Base-by-base conservation (phyloP, 2,888 invertebrate genomes). In the Osmoderma eremita region DNA sequence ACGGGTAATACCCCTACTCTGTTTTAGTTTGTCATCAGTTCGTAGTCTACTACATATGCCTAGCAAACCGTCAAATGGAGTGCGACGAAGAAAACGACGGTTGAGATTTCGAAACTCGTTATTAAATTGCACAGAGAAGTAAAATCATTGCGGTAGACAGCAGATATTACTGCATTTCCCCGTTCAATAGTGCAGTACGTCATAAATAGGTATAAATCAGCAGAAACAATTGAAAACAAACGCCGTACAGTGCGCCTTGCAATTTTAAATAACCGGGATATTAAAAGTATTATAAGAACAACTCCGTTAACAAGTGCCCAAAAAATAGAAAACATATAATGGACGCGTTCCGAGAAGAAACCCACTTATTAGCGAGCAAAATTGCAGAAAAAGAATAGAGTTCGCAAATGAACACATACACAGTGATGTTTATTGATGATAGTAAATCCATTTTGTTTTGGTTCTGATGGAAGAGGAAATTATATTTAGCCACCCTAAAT, bases 121-220 rank as follows among this genome's bases (percentile, higher is more conserved):
- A 10, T 22, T 49, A 49, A 49, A 49, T 12, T 49, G 22, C 49
- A 49, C n/a, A 49, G 12, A 49, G 49, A 49, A 49, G n/a, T 10
- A n/a, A 49, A 20, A 49, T 8, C 49, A 49, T 8, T 49, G 49
- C 3, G 12, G 2, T 36, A 5, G 36, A 10, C 10, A 36, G 10
- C 10, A 36, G 6, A 36, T 36, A 6, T 36, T 5, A 6, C 10
- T 6, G 36, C 36, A 6, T 36, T 36, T 5, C 36, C 10, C 10
- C 36, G 36, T 36, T 10, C 5, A 6, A 5, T 36, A 6, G 10
- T 10, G 5, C 36, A 10, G 5, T 6, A 6, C 36, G 5, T 36
- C 6, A 6, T 36, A 36, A 50, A 24, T 24, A 1, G 13, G n/a
- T 30, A 50, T 6, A 50, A n/a, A 50, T 4, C 30, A 50, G n/a